Base-by-base conservation (phyloP, 2,888 invertebrate species). In the Beris morrisii region DNA sequence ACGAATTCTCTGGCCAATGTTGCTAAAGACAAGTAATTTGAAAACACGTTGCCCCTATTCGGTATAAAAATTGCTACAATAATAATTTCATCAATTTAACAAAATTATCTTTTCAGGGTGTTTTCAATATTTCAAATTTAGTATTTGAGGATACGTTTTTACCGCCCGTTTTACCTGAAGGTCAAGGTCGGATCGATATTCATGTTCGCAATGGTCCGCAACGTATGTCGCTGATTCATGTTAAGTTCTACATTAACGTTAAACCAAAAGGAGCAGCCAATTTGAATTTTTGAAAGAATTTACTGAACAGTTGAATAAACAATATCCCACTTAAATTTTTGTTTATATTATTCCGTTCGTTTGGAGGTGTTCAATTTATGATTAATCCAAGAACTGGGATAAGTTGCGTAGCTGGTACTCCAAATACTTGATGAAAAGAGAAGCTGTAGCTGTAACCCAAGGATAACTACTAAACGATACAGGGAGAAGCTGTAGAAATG, bases 241-340 rank as follows among this genome's bases (percentile, higher is more conserved):
- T 61, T 3, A 31, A 50, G 15, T 32, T 50, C n/a, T 61, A 50
- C 13, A 22, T 61, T 32, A 30, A 48, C 32, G 38, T 61, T 4
- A 61, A 61, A 11, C 50, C 59, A 31, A 61, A 61, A 38, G 59
- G 59, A 11, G 59, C 59, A 15, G 38, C 12, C 1, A 48, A 46
- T 15, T 56, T 56, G 31, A 44, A 56, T 43, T 56, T 56, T 28
- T 56, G 43, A 56, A 13, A 7, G 12, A 50, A 11, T 44, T 44
- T 44, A 12, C n/a, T 22, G 3, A 22, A 22, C 22, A 22, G 22
- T 22, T 22, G 22, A 22, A 22, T 22, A 22, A 22, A 22, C 22
- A 22, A 22, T 22, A 22, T 22, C 1, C 22, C 66, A 70, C 67
- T 69, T 66, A 70, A 22, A 2, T 22, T 22, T 22, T 22, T 22